Percentiles rank a stretch among this genome's conserved stretches.
These are phyloP conservation scores for Pycnomerus fuliginosus DNA, from an alignment of 2,888 invertebrate species.

Conservation along the genomic window DNA sequence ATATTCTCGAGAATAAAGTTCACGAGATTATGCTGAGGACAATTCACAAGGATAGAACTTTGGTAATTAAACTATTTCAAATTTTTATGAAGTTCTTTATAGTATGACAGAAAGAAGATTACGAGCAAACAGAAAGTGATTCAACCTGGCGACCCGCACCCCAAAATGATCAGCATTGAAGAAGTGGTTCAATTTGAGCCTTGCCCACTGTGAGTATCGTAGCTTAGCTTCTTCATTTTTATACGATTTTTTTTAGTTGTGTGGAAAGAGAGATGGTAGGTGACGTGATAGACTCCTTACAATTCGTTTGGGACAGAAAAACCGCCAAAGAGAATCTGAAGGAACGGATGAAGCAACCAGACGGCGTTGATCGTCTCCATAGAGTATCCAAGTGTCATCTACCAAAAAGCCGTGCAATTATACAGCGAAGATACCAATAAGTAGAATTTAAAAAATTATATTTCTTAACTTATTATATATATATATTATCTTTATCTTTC, in stretches of 20 bases:
- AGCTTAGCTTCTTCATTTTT: background rate
- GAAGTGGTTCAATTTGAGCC: constrained; percentile 54
- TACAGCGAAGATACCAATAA: constrained; percentile 55
- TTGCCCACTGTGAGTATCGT: constrained; percentile 54
- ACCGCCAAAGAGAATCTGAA: constrained; percentile 47
- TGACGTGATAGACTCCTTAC: constrained; percentile 52
- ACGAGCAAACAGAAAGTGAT: constrained; percentile 45
- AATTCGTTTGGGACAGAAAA: constrained; percentile 47
- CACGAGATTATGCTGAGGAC: constrained; percentile 64
- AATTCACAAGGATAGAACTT: constrained; percentile 46
- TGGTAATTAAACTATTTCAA: constrained; percentile 1
- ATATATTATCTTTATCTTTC: too few relatives aligned
- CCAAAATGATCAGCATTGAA: constrained; percentile 45
- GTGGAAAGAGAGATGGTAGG: constrained; percentile 56
- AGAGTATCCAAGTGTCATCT: constrained; percentile 57
- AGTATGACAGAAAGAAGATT: constrained; percentile 35
- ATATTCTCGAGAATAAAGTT: constrained; percentile 76
- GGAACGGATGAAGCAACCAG: constrained; percentile 43
- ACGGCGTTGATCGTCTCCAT: constrained; percentile 51
- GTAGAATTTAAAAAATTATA: too few relatives aligned
- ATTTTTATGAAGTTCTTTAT: constrained; percentile 9
- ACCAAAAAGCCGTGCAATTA: constrained; percentile 56
- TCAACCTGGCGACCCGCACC: constrained; percentile 44
- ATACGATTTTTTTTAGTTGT: constrained; percentile 45
- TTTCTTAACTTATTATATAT: too few relatives aligned